Base-by-base conservation (phyloP, 2,113 vertebrate species). In the Microtus richardsoni region DNA sequence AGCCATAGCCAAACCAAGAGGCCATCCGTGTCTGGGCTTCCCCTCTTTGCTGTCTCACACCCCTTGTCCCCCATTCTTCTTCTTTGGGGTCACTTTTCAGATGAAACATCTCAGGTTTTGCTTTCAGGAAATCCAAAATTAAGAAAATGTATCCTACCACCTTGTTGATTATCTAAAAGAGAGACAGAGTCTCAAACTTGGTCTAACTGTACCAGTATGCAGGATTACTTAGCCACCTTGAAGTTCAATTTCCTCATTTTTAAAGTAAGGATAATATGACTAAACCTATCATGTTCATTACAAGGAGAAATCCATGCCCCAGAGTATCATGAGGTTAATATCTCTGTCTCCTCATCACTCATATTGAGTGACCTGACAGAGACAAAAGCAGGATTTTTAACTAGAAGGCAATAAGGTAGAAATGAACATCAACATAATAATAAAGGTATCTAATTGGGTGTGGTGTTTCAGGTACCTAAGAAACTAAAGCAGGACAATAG, bases 41-140 rank as follows among this genome's bases (percentile, higher is more conserved):
- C 3, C 44, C 7, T 33, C 16, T 17, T 87, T 60, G 47, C 73
- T 30, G 7, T 47, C 77, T 64, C 73, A 17, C 19, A 19, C 16
- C 41, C 44, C 39, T 41, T 87, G 16, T 47, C 47, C 0, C 7
- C 36, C 2, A 26, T 5, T 74, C 33, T 5, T n/a, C 54, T 17
- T 74, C 33, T 89, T 33, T 71, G 36, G 19, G 7, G 73, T 80
- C 13, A 58, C 41, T 82, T 92, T 91, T 88, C 66, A 96, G 94
- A 71, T 71, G 77, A 92, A 87, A 30, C 71, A 92, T 64, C 47
- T 74, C 30, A 74, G 64, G 1, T 36, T 84, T 60, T 89, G 75
- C 36, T 84, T 79, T 87, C 41, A 85, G 44, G 21, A 49, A 75
- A 75, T 26, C 14, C 36, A 68, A 80, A 39, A 14, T 78, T 60